These are phyloP conservation scores for Hippocampus zosterae DNA, from an alignment of 2,113 vertebrate genomes.

Conservation along the genomic window DNA sequence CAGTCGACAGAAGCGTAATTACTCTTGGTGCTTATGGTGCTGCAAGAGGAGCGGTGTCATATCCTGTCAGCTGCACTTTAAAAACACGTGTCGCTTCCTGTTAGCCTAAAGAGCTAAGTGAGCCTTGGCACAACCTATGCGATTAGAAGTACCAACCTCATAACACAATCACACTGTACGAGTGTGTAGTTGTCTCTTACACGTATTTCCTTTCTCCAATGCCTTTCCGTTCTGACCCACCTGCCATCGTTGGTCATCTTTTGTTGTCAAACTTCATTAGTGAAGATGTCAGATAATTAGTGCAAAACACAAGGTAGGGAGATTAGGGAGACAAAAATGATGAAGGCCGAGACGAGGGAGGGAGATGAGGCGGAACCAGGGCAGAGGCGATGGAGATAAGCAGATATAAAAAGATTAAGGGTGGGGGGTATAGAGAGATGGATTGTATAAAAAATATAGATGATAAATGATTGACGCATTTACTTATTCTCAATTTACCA, in stretches of 20 bases:
- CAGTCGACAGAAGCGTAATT: slow-evolving; percentile 68
- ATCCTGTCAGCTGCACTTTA: slow-evolving; percentile 78
- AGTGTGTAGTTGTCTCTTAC: background rate
- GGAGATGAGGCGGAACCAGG: slow-evolving; percentile 15
- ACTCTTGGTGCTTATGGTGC: slow-evolving; percentile 57
- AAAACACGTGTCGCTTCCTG: slow-evolving; percentile 84
- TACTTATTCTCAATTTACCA: background rate
- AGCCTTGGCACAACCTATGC: slow-evolving; percentile 56
- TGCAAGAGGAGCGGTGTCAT: slow-evolving; percentile 75
- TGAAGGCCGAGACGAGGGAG: slow-evolving; percentile 31
- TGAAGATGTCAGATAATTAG: slow-evolving; percentile 55
- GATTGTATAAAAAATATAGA: slow-evolving; percentile 42
- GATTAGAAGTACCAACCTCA: slow-evolving; percentile 10
- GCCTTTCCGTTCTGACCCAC: slow-evolving; percentile 35
- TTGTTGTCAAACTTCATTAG: slow-evolving; percentile 69
- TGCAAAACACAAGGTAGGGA: slow-evolving; percentile 27
- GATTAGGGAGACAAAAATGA: slow-evolving; percentile 54
- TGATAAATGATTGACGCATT: slow-evolving; percentile 44
- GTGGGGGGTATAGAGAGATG: slow-evolving; percentile 44
- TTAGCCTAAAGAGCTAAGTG: slow-evolving; percentile 67
- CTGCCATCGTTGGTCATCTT: slow-evolving; percentile 54
- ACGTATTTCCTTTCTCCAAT: background rate
- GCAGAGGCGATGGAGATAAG: slow-evolving; percentile 32
- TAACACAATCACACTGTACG: slow-evolving; percentile 6
- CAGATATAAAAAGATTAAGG: slow-evolving; percentile 55